These are phyloP conservation scores for Pteronotus mesoamericanus DNA, from an alignment of 2,797 vertebrate species.

Conservation along the genomic window DNA sequence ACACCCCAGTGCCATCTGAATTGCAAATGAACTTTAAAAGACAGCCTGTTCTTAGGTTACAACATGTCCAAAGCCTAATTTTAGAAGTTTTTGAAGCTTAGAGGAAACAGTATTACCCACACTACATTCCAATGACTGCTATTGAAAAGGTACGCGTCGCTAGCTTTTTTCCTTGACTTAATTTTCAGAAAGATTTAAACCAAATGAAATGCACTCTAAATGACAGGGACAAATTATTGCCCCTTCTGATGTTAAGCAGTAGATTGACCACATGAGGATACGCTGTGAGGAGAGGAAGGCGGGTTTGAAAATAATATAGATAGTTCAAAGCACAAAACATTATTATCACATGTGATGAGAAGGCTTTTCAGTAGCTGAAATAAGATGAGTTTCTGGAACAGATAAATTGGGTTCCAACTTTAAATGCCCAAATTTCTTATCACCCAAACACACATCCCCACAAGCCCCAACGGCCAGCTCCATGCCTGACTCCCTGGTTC, in stretches of 20 bases:
- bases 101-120: background rate
- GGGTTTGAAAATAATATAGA: background rate
- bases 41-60: background rate
- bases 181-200: background rate
- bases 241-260: background rate
- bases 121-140: background rate
- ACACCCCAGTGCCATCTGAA: background rate
- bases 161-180: background rate
- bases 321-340: background rate
- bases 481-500: background rate
- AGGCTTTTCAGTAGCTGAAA: background rate
- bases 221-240: background rate
- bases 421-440: background rate
- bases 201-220: background rate
- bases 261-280: background rate
- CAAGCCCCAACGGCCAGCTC: background rate
- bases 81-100: background rate
- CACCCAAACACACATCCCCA: background rate
- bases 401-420: background rate
- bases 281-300: no score
- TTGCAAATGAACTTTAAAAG: constrained; percentile 36
- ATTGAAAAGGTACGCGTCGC: background rate
- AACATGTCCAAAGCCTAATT: background rate
- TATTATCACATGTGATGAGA: background rate
- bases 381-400: constrained; percentile 29